Evolutionary conservation across 2,888 invertebrate species (phyloP), one percentile per base, ranked within the genome.

Genomic region (Cerceris rybyensis): DNA sequence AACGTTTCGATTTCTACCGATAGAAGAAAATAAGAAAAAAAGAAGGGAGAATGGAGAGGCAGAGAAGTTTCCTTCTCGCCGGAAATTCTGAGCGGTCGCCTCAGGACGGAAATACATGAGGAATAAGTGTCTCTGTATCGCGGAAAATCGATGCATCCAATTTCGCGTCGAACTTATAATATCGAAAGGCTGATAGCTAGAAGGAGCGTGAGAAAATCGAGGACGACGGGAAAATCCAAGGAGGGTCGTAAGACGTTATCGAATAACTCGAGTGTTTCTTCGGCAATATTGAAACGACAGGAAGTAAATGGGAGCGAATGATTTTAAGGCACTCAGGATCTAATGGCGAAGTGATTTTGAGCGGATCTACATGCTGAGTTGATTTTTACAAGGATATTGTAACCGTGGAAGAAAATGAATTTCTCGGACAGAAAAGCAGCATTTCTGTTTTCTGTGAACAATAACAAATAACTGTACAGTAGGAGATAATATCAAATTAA

Each of bases 121-220:
- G 46, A 17, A 28, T 59, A 73, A 65, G 65, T 66, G 16, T 59
- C 41, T 49, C 28, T 42, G 61, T 67, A 68, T 63, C 61, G 46
- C 39, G 54, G 49, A 73, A 80, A 84, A 84, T 84, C 80, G 76
- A 78, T 80, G 66, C 69, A 78, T 78, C 77, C 76, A 82, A 84
- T 84, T 77, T 84, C 71, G 65, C 74, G 69, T 82, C 75, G 72
- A 80, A 84, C 70, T 84, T 82, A 75, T 82, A 80, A 80, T 70
- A 76, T 69, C 64, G 72, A 41, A 58, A 66, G 68, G 54, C 58
- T 70, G 70, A 75, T 84, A 80, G 65, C 61, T 54, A 16, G 52
- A 43, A 78, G 65, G 64, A 73, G 69, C 43, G 49, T n/a, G 46
- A 69, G 72, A 59, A 68, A 55, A 69, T 79, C 55, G 78, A 50